Percentiles rank a stretch among this genome's conserved stretches.
Evolutionary conservation across 2,113 vertebrate genomes (phyloP).

Genomic region (Triplophysa rosa): DNA sequence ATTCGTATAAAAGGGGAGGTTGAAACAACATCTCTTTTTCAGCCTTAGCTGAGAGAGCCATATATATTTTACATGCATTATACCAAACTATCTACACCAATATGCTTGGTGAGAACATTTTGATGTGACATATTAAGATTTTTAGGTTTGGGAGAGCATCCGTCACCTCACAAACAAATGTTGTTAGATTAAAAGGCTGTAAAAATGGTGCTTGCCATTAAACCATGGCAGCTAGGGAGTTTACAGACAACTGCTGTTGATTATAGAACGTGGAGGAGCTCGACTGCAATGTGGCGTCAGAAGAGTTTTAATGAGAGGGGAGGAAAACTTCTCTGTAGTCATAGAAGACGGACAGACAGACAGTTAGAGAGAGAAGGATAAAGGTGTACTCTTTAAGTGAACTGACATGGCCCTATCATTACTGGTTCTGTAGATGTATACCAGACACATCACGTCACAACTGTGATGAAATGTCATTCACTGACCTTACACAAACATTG

Average conservation of each 20-base stretch:
- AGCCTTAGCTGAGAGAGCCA: too few relatives aligned
- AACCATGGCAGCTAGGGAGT: not conserved
- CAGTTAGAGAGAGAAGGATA: not conserved
- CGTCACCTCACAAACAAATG: not conserved
- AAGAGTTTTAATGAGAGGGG: slow-evolving; percentile 36
- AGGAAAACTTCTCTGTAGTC: not conserved
- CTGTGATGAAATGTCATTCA: not conserved
- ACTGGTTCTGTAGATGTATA: slow-evolving; percentile 25
- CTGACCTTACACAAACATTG: slow-evolving; percentile 37
- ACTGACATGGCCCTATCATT: slow-evolving; percentile 35
- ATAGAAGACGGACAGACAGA: not conserved
- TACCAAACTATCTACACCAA: too few relatives aligned
- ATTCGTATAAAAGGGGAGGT: not conserved
- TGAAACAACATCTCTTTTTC: not conserved
- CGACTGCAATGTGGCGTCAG: slow-evolving; percentile 17
- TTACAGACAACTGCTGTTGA: slow-evolving; percentile 32
- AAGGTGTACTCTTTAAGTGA: slow-evolving; percentile 15
- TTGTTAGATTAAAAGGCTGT: slow-evolving; percentile 15
- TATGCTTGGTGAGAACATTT: too few relatives aligned
- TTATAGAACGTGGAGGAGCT: slow-evolving; percentile 19
- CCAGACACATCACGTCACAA: slow-evolving; percentile 30
- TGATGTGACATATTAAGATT: too few relatives aligned
- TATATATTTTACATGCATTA: too few relatives aligned
- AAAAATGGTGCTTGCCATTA: not conserved
- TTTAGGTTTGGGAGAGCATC: too few relatives aligned